Evolutionary conservation across 1,140 invertebrate species (phyloP).

Genomic region (Acyrthosiphon pisum): DNA sequence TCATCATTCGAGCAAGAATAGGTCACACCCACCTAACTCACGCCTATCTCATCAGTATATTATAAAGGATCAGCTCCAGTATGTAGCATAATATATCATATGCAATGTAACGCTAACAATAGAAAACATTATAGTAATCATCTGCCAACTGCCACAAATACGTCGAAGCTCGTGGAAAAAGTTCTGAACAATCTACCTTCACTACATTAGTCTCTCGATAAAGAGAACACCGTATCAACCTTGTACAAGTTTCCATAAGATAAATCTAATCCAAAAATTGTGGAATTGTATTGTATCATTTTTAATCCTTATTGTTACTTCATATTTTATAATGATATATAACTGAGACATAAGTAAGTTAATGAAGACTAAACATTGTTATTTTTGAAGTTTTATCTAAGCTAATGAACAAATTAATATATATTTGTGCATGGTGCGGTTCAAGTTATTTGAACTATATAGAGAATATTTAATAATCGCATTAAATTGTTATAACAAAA

Average conservation of each 20-base stretch:
- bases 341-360: no score
- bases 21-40: neutral
- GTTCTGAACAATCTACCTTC: neutral
- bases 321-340: no score
- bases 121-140: neutral
- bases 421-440: neutral
- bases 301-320: neutral
- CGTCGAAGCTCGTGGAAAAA: neutral
- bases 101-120: neutral
- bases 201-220: neutral
- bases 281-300: neutral
- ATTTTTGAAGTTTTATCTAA: neutral
- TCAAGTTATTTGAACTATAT: neutral
- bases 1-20: neutral
- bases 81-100: neutral
- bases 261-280: neutral
- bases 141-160: neutral
- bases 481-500: neutral
- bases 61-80: neutral
- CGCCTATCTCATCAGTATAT: neutral
- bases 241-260: neutral
- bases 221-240: neutral
- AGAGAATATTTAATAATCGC: neutral
- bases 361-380: neutral
- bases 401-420: no score